Conservation (phyloP, 2,113 vertebrate species). For the Bubo bubo region DNA sequence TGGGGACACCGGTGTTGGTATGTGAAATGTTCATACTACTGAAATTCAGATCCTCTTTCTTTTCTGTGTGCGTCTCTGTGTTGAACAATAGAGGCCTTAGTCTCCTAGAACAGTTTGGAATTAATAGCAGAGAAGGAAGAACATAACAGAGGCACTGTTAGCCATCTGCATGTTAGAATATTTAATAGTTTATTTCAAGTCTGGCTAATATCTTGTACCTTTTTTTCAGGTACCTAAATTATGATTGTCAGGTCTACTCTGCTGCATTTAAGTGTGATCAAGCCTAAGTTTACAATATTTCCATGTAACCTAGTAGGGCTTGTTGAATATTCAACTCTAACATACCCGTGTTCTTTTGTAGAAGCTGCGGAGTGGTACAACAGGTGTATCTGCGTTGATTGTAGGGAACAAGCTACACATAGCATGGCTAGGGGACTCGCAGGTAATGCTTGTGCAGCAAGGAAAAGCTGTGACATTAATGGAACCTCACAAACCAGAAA, state of each 20-base stretch:
- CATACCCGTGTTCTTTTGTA: constrained; percentile 16
- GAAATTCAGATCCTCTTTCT: neutral
- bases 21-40: neutral
- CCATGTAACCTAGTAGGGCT: neutral
- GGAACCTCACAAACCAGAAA: constrained; percentile 94
- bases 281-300: neutral
- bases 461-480: constrained; percentile 84
- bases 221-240: neutral
- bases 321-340: neutral
- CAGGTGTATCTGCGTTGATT: constrained; percentile 84
- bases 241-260: neutral
- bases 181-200: neutral
- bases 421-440: constrained; percentile 94
- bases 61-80: neutral
- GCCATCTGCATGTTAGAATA: neutral
- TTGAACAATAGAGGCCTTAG: neutral
- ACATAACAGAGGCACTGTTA: neutral
- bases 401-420: constrained; percentile 79
- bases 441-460: constrained; percentile 86
- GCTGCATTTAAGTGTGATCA: neutral
- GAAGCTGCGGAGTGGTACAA: constrained; percentile 91
- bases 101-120: neutral
- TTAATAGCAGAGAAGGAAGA: neutral
- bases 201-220: neutral
- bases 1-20: neutral